Evolutionary conservation across 1,140 invertebrate species (phyloP), one percentile per base, ranked within the genome.

Genomic region (Lepidurus apus): DNA sequence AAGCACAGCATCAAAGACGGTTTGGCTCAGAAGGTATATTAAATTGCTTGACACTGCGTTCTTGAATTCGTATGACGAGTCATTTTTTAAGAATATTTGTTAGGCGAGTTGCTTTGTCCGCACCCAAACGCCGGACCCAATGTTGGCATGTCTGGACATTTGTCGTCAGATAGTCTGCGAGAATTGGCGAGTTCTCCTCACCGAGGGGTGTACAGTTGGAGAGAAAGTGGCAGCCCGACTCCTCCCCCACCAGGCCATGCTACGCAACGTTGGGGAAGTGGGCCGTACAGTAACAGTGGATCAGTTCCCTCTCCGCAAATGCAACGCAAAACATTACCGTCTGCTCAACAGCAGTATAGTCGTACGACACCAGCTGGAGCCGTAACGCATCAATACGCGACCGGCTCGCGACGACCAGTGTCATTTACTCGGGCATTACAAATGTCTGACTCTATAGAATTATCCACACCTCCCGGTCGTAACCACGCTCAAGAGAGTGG

Each of bases 151-250:
- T 65, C 77, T 9, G 42, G 73, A 42, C 17, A 43, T 42, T 34
- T 45, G 73, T 74, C 75, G 9, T 74, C 43, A 34, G 78, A 75
- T 42, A 78, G 78, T 74, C 90, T 90, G 80, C 87, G 93, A 44
- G 93, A 95, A 82, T 87, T 95, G 78, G 93, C 93, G 0, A 92
- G 92, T 42, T 93, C 92, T 43, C 93, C 93, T 10, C 93, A 94
- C 83, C 89, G 92, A 42, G 92, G 93, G 78, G 90, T 92, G 65
- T 94, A 94, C 84, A 90, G 91, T 85, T 94, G 92, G 93, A 93
- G 93, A 83, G 93, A 94, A 17, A 65, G 17, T 21, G 21, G 21
- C 3, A 65, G 21, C 13, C 53, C 53, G 0, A 65, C 13, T 13
- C 53, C 53, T 7, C 17, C 53, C 3, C 6, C 8, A 65, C 53